These are phyloP conservation scores for Cephalopterus ornatus DNA, from an alignment of 2,113 vertebrate genomes.

Conservation along the genomic window DNA sequence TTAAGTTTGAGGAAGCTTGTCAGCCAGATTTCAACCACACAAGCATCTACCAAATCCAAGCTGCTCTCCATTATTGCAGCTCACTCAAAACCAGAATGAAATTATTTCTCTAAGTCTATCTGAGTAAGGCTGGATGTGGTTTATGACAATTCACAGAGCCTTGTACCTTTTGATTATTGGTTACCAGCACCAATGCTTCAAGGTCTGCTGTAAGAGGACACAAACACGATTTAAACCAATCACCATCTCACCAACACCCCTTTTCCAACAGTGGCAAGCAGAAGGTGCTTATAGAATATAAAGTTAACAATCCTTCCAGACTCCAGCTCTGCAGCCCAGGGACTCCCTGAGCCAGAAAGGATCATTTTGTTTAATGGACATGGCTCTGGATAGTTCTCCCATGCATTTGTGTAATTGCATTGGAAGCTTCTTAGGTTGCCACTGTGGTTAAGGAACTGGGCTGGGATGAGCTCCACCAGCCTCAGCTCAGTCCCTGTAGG, in stretches of 20 bases:
- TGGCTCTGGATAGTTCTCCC: background rate
- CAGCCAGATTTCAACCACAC: background rate
- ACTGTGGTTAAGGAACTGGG: background rate
- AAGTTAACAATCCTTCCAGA: background rate
- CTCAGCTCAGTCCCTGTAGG: background rate
- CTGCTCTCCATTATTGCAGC: background rate
- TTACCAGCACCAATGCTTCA: background rate
- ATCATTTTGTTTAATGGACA: background rate
- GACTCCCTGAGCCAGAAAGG: background rate
- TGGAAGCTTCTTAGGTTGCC: background rate
- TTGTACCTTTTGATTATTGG: background rate
- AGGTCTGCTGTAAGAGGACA: background rate
- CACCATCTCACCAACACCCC: background rate
- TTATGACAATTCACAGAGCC: background rate
- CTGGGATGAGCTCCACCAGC: background rate
- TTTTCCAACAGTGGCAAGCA: background rate
- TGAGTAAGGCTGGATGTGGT: background rate
- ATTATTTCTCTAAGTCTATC: background rate
- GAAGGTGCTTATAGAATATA: background rate
- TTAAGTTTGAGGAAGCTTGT: background rate
- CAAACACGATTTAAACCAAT: background rate
- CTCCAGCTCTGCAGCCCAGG: background rate
- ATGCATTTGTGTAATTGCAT: conserved; percentile 6
- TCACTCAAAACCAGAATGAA: background rate
- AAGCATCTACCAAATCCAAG: background rate